Evolutionary conservation across 2,888 invertebrate species (phyloP), one percentile per base, ranked within the genome.

Genomic region (Drosophila neotestacea): DNA sequence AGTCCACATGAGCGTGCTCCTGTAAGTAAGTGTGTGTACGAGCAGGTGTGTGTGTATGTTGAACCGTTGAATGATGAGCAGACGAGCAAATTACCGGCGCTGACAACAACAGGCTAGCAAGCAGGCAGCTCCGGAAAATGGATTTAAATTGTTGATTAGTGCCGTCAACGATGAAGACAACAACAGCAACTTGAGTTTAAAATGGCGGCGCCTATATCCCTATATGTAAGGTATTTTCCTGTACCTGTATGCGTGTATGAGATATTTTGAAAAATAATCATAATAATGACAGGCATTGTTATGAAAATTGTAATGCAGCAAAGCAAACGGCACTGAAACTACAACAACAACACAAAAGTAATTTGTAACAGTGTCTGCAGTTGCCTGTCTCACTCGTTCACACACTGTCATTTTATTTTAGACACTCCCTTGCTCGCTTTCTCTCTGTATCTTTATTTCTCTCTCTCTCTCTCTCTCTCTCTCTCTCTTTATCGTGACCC

Each of bases 121-220:
- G 13, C 54, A 64, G 62, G 58, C 59, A 68, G 46, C 48, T 55
- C 69, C 64, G 73, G 73, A 87, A 88, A 88, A 89, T 90, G 87
- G 81, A 79, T 90, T 90, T 86, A 81, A 89, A 90, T 80, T 88
- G 85, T 85, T 90, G 81, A 88, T 88, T 86, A 89, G 85, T 83
- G 88, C 78, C 79, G 64, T 67, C 68, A 75, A 47, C 70, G 59
- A 65, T 59, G 52, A 67, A 75, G 70, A 61, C 66, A 73, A 70
- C 62, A 61, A 65, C 72, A 52, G 47, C 52, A 69, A 47, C 55
- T 56, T 39, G 46, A 55, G 34, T 22, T 30, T 41, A 63, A 76
- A 73, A 62, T 59, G 56, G 69, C 70, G 60, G 55, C 80, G 62
- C 60, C 68, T 34, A 28, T 47, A 55, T 46, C 28, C 30, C 13